Conservation (phyloP, 2,888 invertebrate species). For the Auanema sp. region DNA sequence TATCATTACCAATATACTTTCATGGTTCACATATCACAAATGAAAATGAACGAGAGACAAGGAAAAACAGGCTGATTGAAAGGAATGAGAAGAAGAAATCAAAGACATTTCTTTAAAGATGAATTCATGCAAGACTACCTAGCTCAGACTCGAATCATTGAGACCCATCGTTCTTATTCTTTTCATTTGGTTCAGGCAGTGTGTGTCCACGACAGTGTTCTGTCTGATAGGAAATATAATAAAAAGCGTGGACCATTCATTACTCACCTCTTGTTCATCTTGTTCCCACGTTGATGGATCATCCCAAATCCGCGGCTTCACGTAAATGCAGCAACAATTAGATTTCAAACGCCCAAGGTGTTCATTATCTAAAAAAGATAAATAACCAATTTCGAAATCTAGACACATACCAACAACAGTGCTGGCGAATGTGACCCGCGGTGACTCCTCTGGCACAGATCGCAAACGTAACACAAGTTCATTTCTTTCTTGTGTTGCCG, state of each 20-base stretch:
- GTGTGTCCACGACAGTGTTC: conserved; percentile 61
- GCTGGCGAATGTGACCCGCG: conserved; percentile 50
- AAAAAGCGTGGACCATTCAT: too few relatives aligned
- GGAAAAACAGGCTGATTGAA: too few relatives aligned
- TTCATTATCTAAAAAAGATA: conserved; percentile 73
- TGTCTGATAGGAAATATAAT: conserved; percentile 24
- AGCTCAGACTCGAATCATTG: too few relatives aligned
- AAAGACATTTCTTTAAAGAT: too few relatives aligned
- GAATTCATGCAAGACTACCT: too few relatives aligned
- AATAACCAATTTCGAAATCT: not conserved
- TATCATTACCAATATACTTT: too few relatives aligned
- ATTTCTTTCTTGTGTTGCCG: conserved; percentile 18
- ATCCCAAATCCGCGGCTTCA: conserved; percentile 61
- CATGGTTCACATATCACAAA: too few relatives aligned
- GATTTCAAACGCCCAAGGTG: conserved; percentile 66
- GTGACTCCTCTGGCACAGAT: conserved; percentile 22
- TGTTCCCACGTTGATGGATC: conserved; percentile 58
- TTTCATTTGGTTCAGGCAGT: conserved; percentile 24
- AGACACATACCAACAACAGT: conserved; percentile 36
- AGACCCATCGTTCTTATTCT: not conserved
- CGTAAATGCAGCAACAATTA: conserved; percentile 65
- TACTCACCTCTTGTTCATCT: conserved; percentile 50
- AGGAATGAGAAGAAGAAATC: too few relatives aligned
- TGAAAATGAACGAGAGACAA: too few relatives aligned
- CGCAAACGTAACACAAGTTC: conserved; percentile 32